Evolutionary conservation across 2,797 vertebrate genomes (phyloP).

Genomic region (Paratrypauchen microcephalus): DNA sequence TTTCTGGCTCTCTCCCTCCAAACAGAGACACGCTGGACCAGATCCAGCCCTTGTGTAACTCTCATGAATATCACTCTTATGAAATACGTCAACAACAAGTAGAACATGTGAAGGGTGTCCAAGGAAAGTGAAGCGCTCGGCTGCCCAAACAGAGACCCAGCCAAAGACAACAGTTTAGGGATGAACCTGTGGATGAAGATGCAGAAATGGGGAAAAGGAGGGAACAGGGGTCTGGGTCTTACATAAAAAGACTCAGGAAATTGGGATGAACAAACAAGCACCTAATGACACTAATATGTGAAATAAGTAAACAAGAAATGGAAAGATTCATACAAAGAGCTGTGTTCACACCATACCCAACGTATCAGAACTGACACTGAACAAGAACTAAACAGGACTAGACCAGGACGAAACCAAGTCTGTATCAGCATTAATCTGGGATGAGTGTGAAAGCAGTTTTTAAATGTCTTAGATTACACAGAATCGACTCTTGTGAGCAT

Average conservation of each 20-base stretch:
- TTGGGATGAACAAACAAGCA: neutral
- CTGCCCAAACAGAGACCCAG: neutral
- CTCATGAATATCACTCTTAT: slow-evolving; percentile 71
- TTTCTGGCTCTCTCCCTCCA: neutral
- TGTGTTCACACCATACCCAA: neutral
- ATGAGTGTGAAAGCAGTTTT: too few species aligned
- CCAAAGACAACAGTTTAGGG: slow-evolving; percentile 2
- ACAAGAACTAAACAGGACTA: too few species aligned
- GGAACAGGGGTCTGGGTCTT: neutral
- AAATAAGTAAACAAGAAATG: neutral
- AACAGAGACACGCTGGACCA: slow-evolving; percentile 66
- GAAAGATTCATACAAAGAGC: neutral
- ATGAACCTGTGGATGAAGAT: neutral
- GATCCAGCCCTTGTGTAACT: slow-evolving; percentile 72
- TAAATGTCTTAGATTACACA: too few species aligned
- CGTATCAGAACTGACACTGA: too few species aligned
- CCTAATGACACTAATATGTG: neutral
- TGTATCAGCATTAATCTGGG: too few species aligned
- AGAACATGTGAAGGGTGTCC: neutral
- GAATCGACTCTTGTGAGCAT: too few species aligned
- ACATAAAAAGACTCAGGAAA: neutral
- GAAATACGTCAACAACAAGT: slow-evolving; percentile 48
- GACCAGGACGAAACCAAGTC: too few species aligned
- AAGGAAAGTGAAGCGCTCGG: neutral
- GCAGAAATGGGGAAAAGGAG: neutral